Evolutionary conservation across 2,888 invertebrate species (phyloP).

Genomic region (Ormyrus thymus): DNA sequence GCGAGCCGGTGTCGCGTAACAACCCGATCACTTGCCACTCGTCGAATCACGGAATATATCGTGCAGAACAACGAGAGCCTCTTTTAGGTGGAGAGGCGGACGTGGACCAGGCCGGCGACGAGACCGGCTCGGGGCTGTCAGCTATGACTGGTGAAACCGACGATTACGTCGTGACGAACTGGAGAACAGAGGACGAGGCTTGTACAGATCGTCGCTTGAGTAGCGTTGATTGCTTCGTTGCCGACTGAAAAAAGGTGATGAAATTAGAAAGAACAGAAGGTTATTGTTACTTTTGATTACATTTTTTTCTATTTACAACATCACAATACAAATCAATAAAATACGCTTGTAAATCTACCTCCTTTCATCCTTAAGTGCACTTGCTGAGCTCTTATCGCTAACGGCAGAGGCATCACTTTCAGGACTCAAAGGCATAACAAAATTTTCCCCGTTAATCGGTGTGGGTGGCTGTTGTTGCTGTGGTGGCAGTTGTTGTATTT

Average conservation of each 20-base stretch:
- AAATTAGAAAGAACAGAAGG: not conserved
- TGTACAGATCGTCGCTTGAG: conserved; percentile 83
- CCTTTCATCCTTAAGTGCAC: conserved; percentile 69
- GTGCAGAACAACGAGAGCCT: conserved; percentile 43
- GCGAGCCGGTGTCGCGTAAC: not conserved
- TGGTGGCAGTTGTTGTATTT: conserved; percentile 5
- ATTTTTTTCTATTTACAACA: not conserved
- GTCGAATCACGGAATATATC: conserved; percentile 37
- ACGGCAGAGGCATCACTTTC: conserved; percentile 74
- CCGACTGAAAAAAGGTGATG: conserved; percentile 60
- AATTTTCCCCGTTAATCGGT: conserved; percentile 69
- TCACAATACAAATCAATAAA: not conserved
- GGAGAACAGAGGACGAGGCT: conserved; percentile 79
- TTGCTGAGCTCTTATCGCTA: conserved; percentile 67
- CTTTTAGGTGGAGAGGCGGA: conserved; percentile 18
- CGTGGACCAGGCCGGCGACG: conserved; percentile 2
- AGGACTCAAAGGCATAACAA: conserved; percentile 73
- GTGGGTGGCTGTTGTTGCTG: conserved; percentile 25
- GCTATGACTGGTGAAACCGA: conserved; percentile 73
- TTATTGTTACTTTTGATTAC: not conserved
- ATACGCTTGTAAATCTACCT: conserved; percentile 62
- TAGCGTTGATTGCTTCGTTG: conserved; percentile 78
- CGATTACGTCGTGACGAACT: conserved; percentile 76
- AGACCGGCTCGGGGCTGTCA: conserved; percentile 42
- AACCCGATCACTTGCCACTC: not conserved